phyloP scores from a whole-genome alignment of 2,888 invertebrate species.

The Copidosoma aretas region DNA sequence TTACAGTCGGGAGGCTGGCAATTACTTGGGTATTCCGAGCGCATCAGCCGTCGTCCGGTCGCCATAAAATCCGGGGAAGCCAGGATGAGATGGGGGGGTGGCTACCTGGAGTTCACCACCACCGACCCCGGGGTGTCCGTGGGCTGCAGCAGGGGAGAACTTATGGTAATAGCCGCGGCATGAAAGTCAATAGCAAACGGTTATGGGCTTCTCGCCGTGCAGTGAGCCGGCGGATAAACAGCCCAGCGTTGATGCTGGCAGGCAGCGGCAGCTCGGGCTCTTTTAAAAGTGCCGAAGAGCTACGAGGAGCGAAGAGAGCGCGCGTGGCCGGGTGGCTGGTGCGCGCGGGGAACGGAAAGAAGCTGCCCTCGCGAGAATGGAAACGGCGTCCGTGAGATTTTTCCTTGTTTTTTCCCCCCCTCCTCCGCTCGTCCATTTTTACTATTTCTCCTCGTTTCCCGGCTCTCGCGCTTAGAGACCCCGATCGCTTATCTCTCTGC shows the following conservation, averaged over 20 bases:
- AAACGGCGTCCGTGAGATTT: conserved; percentile 29
- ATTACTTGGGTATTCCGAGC: conserved; percentile 40
- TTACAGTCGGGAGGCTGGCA: conserved; percentile 13
- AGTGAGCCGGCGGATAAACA: conserved; percentile 21
- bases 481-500: background rate
- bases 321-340: too few species aligned
- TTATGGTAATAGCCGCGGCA: conserved; percentile 38
- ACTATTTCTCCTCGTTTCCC: background rate
- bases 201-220: conserved; percentile 27
- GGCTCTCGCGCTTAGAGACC: background rate
- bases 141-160: conserved; percentile 19
- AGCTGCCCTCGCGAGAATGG: conserved; percentile 16
- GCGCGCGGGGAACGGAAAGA: conserved; percentile 2
- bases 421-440: conserved; percentile 3
- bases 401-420: background rate
- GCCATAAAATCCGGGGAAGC: conserved; percentile 32
- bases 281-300: background rate
- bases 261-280: background rate
- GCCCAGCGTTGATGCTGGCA: background rate
- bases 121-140: too few species aligned
- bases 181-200: conserved; percentile 43
- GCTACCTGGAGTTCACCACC: too few species aligned
- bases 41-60: conserved; percentile 27
- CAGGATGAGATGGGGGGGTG: background rate
- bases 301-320: conserved; percentile 11